These are phyloP conservation scores for Parapsyche elsis DNA, from an alignment of 1,140 invertebrate species.

Conservation along the genomic window DNA sequence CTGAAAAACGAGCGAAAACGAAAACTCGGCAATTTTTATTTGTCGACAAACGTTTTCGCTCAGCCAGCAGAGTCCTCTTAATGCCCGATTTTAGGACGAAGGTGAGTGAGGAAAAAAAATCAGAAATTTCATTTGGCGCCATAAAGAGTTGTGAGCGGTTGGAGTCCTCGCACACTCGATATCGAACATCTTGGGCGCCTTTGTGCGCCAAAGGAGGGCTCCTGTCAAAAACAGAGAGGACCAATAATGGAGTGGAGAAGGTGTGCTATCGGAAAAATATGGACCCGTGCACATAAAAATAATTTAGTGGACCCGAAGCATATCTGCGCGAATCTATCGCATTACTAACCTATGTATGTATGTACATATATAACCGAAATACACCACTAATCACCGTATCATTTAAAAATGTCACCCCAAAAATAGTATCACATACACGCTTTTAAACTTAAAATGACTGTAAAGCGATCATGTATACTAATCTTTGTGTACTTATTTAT, in stretches of 20 bases:
- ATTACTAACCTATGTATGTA: background rate
- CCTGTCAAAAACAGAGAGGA: conserved; percentile 49
- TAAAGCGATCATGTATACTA: background rate
- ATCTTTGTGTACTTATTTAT: background rate
- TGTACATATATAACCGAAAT: background rate
- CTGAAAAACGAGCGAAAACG: background rate
- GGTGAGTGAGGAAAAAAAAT: background rate
- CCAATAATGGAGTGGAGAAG: conserved; percentile 48
- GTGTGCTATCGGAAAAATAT: conserved; percentile 44
- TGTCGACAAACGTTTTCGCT: conserved; percentile 11
- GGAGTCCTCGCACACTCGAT: conserved; percentile 4
- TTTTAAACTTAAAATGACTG: background rate
- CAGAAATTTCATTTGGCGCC: conserved; percentile 20
- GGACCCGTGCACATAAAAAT: conserved; percentile 30
- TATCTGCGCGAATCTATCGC: background rate
- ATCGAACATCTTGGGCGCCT: conserved; percentile 17
- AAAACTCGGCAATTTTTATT: conserved; percentile 1
- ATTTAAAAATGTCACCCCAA: background rate
- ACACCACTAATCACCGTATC: background rate
- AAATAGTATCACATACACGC: background rate
- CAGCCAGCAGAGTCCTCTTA: conserved; percentile 18
- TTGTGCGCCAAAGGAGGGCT: conserved; percentile 18
- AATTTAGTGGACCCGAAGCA: background rate
- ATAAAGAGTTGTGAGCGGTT: conserved; percentile 14
- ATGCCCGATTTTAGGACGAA: background rate